Conservation (phyloP, 2,888 invertebrate species). For the Cactoblastis cactorum region DNA sequence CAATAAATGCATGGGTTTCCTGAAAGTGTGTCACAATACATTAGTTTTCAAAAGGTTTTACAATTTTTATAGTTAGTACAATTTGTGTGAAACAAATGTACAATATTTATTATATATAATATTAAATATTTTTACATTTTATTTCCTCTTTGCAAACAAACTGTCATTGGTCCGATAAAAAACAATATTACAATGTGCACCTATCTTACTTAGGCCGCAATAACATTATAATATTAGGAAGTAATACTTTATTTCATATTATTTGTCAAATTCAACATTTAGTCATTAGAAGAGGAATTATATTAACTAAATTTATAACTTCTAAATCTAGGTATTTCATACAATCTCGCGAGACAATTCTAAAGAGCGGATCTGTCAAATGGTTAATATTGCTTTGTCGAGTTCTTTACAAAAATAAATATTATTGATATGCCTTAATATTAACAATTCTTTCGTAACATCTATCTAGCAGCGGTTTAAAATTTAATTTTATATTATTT, state of each 20-base stretch:
- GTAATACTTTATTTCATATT: slow-evolving; percentile 10
- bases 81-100: slow-evolving; percentile 9
- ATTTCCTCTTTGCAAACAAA: background rate
- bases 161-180: slow-evolving; percentile 5
- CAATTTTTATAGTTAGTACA: slow-evolving; percentile 15
- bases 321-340: background rate
- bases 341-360: background rate
- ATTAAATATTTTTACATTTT: background rate
- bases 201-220: slow-evolving; percentile 4
- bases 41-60: slow-evolving; percentile 16
- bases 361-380: slow-evolving; percentile 1
- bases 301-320: background rate
- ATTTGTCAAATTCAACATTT: background rate
- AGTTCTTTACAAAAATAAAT: background rate
- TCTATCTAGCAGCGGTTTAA: too few species aligned
- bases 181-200: slow-evolving; percentile 1
- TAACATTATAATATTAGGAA: slow-evolving; percentile 13
- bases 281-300: background rate
- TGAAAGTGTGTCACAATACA: slow-evolving; percentile 14
- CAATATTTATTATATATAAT: background rate
- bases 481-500: too few species aligned
- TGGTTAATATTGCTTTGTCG: slow-evolving; percentile 1
- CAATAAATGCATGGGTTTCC: slow-evolving; percentile 28
- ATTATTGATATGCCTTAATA: background rate
- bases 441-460: too few species aligned